These are phyloP conservation scores for Suricata suricatta DNA, from an alignment of 2,113 vertebrate genomes.

Conservation along the genomic window DNA sequence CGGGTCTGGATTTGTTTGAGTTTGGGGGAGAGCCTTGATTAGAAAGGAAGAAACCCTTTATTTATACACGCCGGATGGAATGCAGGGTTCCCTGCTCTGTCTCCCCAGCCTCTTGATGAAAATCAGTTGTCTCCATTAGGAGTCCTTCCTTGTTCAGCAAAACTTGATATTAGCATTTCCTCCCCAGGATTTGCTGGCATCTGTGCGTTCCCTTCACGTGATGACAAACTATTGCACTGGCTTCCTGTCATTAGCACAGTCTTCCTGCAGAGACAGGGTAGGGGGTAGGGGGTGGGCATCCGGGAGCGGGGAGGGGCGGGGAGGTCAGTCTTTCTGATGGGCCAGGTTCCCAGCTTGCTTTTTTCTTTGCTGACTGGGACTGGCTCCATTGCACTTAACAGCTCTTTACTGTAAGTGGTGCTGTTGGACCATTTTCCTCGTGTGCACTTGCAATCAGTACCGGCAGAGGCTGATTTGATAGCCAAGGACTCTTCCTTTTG, in stretches of 20 bases:
- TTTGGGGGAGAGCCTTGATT: not conserved
- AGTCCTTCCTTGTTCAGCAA: not conserved
- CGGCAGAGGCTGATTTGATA: not conserved
- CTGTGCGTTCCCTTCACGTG: not conserved
- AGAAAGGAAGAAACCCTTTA: not conserved
- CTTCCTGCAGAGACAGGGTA: not conserved
- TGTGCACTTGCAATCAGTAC: rapidly evolving
- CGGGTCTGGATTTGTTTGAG: slow-evolving; percentile 14
- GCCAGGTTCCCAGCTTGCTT: not conserved
- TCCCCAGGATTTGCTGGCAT: not conserved
- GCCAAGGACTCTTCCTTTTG: not conserved
- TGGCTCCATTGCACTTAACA: not conserved
- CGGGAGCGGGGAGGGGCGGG: too few species aligned
- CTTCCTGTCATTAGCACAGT: not conserved
- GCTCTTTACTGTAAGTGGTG: slow-evolving; percentile 69
- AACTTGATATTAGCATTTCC: slow-evolving; percentile 28
- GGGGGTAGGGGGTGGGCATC: too few species aligned
- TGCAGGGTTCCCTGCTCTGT: not conserved
- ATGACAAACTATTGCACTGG: not conserved
- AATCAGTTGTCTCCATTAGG: not conserved
- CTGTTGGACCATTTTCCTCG: slow-evolving; percentile 64
- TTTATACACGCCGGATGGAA: not conserved
- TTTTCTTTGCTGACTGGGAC: not conserved
- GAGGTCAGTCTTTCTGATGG: not conserved
- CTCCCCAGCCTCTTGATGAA: not conserved